Percentiles rank a stretch among this genome's conserved stretches.
phyloP scores from a whole-genome alignment of 2,797 vertebrate species.

The Ceryle rudis region DNA sequence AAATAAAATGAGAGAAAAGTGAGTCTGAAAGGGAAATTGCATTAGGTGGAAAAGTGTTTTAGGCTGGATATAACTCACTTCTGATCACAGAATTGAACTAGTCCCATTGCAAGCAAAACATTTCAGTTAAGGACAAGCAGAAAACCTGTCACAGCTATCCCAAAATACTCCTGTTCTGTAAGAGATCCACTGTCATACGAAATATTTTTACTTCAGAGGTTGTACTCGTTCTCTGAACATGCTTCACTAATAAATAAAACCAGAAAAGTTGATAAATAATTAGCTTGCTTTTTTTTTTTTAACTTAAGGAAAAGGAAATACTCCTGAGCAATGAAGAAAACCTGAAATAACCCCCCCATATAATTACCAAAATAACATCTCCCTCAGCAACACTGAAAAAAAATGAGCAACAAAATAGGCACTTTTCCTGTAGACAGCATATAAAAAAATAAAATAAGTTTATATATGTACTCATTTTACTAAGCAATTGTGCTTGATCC shows the following conservation, averaged over 20 bases:
- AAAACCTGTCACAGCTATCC: not conserved
- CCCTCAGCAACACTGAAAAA: not conserved
- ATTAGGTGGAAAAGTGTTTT: not conserved
- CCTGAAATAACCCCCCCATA: not conserved
- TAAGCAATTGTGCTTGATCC: not conserved
- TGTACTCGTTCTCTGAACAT: not conserved
- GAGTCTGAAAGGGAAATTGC: not conserved
- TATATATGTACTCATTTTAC: conserved; percentile 1
- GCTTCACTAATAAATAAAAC: not conserved
- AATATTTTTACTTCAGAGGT: not conserved
- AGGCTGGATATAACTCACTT: not conserved
- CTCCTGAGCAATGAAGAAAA: not conserved
- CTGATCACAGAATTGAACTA: not conserved
- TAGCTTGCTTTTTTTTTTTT: not conserved
- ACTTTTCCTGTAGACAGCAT: not conserved
- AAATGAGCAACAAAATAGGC: not conserved
- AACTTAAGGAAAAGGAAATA: not conserved
- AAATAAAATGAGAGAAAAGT: not conserved
- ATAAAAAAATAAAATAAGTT: too few relatives aligned
- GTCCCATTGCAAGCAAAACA: not conserved
- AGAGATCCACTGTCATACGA: not conserved
- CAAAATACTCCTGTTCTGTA: not conserved
- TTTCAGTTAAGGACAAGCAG: not conserved
- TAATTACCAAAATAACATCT: not conserved
- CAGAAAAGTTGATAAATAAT: not conserved